Evolutionary conservation across 2,113 vertebrate species (phyloP).

Genomic region (Bufo gargarizans): DNA sequence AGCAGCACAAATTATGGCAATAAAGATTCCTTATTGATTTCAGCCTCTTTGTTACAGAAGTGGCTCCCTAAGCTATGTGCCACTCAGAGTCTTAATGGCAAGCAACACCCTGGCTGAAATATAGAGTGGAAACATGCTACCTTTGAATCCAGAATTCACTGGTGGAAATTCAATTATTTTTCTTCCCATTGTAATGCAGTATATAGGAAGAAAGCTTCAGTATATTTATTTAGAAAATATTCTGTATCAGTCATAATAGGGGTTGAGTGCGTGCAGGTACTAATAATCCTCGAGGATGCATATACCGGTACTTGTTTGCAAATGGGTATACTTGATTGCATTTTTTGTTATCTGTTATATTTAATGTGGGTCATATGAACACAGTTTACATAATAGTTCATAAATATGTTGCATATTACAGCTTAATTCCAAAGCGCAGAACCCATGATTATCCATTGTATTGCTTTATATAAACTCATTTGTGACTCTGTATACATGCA

Average conservation of each 20-base stretch:
- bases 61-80: slow-evolving; percentile 44
- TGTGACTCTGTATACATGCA: neutral
- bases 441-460: neutral
- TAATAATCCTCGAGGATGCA: neutral
- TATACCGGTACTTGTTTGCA: neutral
- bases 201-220: neutral
- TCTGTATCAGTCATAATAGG: neutral
- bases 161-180: slow-evolving; percentile 13
- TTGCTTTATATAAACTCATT: neutral
- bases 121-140: slow-evolving; percentile 35
- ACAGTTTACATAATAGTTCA: neutral
- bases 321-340: neutral
- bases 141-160: slow-evolving; percentile 17
- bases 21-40: slow-evolving; percentile 56
- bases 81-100: slow-evolving; percentile 40
- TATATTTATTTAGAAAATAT: neutral
- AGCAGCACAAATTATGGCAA: slow-evolving; percentile 56
- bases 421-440: neutral
- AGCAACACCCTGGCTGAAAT: slow-evolving; percentile 41
- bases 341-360: neutral
- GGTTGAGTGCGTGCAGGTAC: neutral
- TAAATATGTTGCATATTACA: neutral
- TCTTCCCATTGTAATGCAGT: neutral
- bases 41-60: slow-evolving; percentile 47
- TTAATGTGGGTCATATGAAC: neutral